A percentile compares a stretch with the other conserved stretches of the same genome.
Conservation (phyloP, 2,113 vertebrate species). For the Tyto alba region DNA sequence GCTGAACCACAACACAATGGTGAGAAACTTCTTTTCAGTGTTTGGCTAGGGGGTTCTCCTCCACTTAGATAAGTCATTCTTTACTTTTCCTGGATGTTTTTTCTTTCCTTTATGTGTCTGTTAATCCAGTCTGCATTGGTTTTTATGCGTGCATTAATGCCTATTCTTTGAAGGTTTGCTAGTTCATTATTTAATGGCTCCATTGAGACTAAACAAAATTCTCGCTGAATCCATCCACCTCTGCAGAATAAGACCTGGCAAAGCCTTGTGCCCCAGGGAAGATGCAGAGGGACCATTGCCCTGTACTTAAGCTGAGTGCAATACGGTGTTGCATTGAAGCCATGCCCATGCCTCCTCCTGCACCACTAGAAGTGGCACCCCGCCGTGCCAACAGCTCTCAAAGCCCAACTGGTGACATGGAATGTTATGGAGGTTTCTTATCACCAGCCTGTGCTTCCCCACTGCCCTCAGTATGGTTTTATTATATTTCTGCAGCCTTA, state of each 20-base stretch:
- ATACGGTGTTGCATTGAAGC: fast-evolving
- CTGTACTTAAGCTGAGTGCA: neutral
- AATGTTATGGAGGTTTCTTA: neutral
- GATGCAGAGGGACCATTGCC: neutral
- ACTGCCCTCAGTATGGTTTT: neutral
- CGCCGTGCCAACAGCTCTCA: neutral
- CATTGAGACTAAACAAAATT: neutral
- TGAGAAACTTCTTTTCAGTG: neutral
- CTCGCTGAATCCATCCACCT: neutral
- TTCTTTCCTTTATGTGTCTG: neutral
- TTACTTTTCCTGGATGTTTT: neutral
- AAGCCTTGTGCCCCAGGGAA: neutral
- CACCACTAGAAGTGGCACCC: neutral
- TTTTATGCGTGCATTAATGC: neutral
- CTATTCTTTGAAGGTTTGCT: neutral
- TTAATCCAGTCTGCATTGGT: neutral
- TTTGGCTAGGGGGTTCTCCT: neutral
- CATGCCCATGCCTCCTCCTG: neutral
- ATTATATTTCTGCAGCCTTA: neutral
- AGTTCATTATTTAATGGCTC: conserved; percentile 16
- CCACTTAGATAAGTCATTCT: neutral
- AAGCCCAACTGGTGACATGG: neutral
- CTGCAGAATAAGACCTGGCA: neutral
- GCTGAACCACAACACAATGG: neutral
- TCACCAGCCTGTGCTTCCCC: neutral